Conservation (phyloP, 2,113 vertebrate species). For the Chinchilla lanigera region DNA sequence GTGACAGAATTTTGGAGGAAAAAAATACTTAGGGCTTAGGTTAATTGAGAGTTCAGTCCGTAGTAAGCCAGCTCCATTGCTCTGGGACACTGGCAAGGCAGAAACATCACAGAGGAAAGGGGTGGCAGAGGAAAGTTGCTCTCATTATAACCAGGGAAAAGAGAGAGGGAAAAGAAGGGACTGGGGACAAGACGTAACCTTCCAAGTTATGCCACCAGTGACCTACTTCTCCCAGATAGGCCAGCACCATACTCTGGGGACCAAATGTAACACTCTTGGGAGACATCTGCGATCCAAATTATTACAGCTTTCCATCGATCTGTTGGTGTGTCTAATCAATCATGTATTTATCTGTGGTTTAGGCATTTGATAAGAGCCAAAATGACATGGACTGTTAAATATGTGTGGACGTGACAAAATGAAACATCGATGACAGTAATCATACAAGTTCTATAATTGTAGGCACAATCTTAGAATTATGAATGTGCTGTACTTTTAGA, state of each 20-base stretch:
- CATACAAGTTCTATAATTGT: not conserved
- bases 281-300: not conserved
- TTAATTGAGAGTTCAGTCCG: not conserved
- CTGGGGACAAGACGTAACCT: not conserved
- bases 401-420: not conserved
- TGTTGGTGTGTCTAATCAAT: not conserved
- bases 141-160: not conserved
- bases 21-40: not conserved
- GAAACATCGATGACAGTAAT: not conserved
- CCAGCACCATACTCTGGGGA: not conserved
- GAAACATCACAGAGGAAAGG: not conserved
- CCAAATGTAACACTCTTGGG: not conserved
- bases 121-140: not conserved
- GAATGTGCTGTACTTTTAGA: not conserved
- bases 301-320: not conserved
- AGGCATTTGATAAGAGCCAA: not conserved
- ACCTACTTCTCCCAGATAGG: not conserved
- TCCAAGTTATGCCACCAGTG: not conserved
- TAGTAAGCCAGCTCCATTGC: not conserved
- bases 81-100: not conserved
- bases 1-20: not conserved
- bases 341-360: not conserved
- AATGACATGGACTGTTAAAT: constrained; percentile 28
- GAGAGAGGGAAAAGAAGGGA: not conserved
- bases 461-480: constrained; percentile 41